phyloP scores from a whole-genome alignment of 2,888 invertebrate genomes.

The Xylocampa areola region DNA sequence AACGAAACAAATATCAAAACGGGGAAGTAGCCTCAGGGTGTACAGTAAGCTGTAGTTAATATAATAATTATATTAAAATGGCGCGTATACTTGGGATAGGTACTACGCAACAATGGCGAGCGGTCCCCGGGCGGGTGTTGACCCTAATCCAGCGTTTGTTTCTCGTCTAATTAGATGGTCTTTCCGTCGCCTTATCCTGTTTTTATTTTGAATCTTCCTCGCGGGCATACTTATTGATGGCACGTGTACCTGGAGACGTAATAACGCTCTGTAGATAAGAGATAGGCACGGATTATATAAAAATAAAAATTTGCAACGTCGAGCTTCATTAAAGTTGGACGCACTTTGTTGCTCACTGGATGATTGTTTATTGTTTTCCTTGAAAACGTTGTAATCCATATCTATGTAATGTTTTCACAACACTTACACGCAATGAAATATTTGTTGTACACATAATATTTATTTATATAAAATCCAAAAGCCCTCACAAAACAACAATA shows the following conservation, averaged over 20 bases:
- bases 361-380: background rate
- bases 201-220: conserved; percentile 71
- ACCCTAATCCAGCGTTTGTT: conserved; percentile 80
- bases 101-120: conserved; percentile 65
- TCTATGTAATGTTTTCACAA: no score
- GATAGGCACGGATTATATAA: no score
- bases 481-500: background rate
- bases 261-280: background rate
- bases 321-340: no score
- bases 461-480: background rate
- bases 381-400: background rate
- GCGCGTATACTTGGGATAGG: conserved; percentile 66
- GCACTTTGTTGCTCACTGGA: no score
- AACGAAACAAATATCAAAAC: conserved; percentile 51
- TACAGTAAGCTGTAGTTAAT: conserved; percentile 49
- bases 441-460: no score
- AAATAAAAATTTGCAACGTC: no score
- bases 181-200: conserved; percentile 73
- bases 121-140: conserved; percentile 68
- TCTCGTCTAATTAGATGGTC: conserved; percentile 79
- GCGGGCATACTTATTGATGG: conserved; percentile 65
- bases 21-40: conserved; percentile 37
- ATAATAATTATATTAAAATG: conserved; percentile 69
- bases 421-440: no score
- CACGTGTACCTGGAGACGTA: conserved; percentile 24